A percentile compares a stretch with the other conserved stretches of the same genome.
Evolutionary conservation across 1,140 invertebrate genomes (phyloP).

Genomic region (Melipona quadrifasciata): DNA sequence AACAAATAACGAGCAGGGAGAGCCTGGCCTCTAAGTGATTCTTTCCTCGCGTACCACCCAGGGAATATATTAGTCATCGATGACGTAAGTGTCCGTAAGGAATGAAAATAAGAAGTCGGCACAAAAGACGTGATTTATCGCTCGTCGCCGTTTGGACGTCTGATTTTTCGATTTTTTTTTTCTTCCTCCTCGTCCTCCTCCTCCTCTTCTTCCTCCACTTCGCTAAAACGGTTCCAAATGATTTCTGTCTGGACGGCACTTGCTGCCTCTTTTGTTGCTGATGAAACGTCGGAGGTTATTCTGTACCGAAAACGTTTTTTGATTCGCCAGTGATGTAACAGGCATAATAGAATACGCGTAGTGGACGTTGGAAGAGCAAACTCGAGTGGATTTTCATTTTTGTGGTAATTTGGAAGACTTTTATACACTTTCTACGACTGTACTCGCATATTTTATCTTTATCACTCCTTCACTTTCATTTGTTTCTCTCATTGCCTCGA

Average conservation of each 20-base stretch:
- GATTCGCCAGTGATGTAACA: neutral
- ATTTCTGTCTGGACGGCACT: constrained; percentile 4
- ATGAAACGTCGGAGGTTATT: neutral
- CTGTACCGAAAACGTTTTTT: neutral
- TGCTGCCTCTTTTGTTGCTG: neutral
- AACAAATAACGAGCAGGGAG: neutral
- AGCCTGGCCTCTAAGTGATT: constrained; percentile 1
- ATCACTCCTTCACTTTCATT: no score
- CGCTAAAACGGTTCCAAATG: neutral
- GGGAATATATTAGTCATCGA: constrained; percentile 33
- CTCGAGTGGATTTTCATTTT: neutral
- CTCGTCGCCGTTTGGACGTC: neutral
- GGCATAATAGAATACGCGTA: no score
- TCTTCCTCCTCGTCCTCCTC: no score
- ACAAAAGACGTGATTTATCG: constrained; percentile 34
- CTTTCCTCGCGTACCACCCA: neutral
- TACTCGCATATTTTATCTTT: neutral
- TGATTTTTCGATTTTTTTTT: neutral
- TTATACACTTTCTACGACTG: no score
- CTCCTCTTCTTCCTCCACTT: no score
- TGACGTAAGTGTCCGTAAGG: constrained; percentile 21
- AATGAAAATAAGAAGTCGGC: constrained; percentile 17
- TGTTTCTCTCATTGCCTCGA: no score
- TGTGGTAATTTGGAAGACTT: no score
- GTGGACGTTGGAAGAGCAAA: neutral